These are phyloP conservation scores for Numenius arquata DNA, from an alignment of 2,113 vertebrate genomes.

Conservation along the genomic window DNA sequence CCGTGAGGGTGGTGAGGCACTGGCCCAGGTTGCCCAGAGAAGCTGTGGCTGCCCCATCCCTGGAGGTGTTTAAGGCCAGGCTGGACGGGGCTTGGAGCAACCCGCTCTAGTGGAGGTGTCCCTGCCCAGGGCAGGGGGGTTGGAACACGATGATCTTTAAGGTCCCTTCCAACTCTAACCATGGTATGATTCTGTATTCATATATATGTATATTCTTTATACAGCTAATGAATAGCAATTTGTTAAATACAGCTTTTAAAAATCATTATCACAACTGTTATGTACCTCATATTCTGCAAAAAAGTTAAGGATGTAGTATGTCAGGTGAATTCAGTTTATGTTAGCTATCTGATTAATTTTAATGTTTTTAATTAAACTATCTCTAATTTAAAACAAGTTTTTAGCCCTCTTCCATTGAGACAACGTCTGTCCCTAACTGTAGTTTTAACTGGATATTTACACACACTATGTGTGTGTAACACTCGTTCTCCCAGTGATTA, in stretches of 20 bases:
- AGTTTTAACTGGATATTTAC: not conserved
- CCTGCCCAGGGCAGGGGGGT: too few relatives aligned
- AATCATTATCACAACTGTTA: not conserved
- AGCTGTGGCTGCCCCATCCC: too few relatives aligned
- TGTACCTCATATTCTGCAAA: not conserved
- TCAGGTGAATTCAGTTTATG: not conserved
- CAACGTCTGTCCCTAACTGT: fast-evolving
- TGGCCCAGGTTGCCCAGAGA: too few relatives aligned
- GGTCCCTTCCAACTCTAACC: too few relatives aligned
- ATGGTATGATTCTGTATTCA: too few relatives aligned
- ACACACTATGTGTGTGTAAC: not conserved
- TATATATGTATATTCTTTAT: not conserved
- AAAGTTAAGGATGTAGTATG: not conserved
- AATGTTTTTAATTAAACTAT: not conserved
- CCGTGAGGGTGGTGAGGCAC: too few relatives aligned
- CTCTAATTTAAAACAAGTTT: not conserved
- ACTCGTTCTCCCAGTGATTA: not conserved
- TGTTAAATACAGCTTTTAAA: not conserved
- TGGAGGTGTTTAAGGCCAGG: too few relatives aligned
- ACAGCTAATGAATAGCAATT: not conserved
- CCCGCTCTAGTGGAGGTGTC: too few relatives aligned
- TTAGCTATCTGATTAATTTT: not conserved
- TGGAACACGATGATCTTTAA: too few relatives aligned
- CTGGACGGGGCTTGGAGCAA: too few relatives aligned
- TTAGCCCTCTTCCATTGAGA: not conserved